Percentiles rank a stretch among this genome's conserved stretches.
These are phyloP conservation scores for Ambastaia sidthimunki DNA, from an alignment of 2,797 vertebrate species.

Conservation along the genomic window DNA sequence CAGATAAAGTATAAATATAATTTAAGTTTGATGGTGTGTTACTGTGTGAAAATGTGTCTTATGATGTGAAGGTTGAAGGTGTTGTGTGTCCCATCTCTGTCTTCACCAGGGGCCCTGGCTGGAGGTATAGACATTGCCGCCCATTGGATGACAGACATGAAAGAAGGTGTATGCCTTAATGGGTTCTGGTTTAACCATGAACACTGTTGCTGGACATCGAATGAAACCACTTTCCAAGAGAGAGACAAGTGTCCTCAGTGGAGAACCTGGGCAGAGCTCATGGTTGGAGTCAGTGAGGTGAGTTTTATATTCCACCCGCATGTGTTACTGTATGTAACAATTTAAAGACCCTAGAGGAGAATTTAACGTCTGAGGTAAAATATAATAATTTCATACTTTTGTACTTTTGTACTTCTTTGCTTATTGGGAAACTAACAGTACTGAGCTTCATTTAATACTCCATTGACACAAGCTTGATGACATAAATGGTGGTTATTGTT, in stretches of 20 bases:
- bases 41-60: not conserved
- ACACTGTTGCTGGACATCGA: constrained; percentile 95
- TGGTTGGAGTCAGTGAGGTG: constrained; percentile 82
- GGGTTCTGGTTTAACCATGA: constrained; percentile 97
- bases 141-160: constrained; percentile 96
- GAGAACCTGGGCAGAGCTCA: constrained; percentile 93
- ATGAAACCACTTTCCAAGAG: constrained; percentile 86
- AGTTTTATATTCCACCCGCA: not conserved
- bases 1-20: not conserved
- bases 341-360: not conserved
- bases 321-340: not conserved
- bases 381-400: constrained; percentile 9
- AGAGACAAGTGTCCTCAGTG: constrained; percentile 91
- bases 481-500: not conserved
- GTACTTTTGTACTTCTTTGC: not conserved
- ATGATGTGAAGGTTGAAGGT: not conserved
- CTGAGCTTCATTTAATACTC: not conserved
- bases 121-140: constrained; percentile 94
- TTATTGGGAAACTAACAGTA: not conserved
- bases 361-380: not conserved
- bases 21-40: not conserved
- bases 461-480: not conserved
- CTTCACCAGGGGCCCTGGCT: constrained; percentile 86
- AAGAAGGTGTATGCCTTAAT: constrained; percentile 88
- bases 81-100: not conserved